A percentile compares a stretch with the other conserved stretches of the same genome.
phyloP scores from a whole-genome alignment of 2,888 invertebrate species.

The Zhengitettix transpicula region DNA sequence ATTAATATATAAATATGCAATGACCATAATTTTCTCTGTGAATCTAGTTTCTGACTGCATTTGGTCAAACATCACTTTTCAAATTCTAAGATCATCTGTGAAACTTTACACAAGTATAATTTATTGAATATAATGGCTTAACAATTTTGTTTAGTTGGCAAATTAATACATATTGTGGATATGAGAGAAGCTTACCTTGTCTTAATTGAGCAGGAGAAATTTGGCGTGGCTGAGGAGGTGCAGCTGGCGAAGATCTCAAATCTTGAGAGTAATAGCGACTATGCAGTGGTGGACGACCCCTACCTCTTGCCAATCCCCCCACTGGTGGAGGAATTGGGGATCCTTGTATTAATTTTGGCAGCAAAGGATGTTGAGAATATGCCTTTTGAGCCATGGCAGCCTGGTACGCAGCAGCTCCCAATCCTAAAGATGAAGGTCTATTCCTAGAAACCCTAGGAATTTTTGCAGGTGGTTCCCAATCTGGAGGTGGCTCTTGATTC shows the following conservation, averaged over 20 bases:
- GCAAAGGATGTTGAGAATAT: slow-evolving; percentile 22
- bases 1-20: too few relatives aligned
- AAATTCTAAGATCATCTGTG: too few relatives aligned
- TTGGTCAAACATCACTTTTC: too few relatives aligned
- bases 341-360: slow-evolving; percentile 28
- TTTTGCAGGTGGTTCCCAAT: slow-evolving; percentile 89
- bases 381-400: slow-evolving; percentile 21
- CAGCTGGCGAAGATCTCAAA: slow-evolving; percentile 3
- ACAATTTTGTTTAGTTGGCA: too few relatives aligned
- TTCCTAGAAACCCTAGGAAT: slow-evolving; percentile 53
- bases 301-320: slow-evolving; percentile 23
- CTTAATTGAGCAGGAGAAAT: slow-evolving; percentile 10
- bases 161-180: too few relatives aligned
- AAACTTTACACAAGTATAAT: too few relatives aligned
- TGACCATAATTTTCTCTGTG: too few relatives aligned
- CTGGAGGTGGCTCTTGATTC: slow-evolving; percentile 71
- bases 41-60: too few relatives aligned
- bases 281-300: slow-evolving; percentile 29
- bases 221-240: slow-evolving; percentile 5
- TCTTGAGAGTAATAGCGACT: slow-evolving; percentile 19
- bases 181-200: slow-evolving; percentile 10
- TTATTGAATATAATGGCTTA: too few relatives aligned
- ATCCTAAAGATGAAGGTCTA: slow-evolving; percentile 12
- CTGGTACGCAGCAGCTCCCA: slow-evolving; percentile 24
- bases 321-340: slow-evolving; percentile 16